Base-by-base conservation (phyloP, 2,888 invertebrate species). In the Lepidocyrtoides sp. region DNA sequence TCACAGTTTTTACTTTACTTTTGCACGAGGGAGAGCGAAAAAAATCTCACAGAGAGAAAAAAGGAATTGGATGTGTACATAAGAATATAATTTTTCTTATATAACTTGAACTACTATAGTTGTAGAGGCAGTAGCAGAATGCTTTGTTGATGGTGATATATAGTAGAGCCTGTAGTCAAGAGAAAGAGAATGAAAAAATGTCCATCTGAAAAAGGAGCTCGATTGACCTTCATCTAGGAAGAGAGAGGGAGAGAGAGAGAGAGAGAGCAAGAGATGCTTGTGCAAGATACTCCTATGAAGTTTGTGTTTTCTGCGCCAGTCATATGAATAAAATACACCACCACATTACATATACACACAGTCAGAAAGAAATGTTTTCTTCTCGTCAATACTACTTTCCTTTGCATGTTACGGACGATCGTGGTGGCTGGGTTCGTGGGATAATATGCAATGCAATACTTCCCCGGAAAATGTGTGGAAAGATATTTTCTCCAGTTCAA, bases 161-260 rank as follows among this genome's bases (percentile, higher is more conserved):
- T 60, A 23, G 17, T 17, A 26, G 69, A 69, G 29, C 36, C 54
- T 82, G 89, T 72, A 60, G 87, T 77, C 57, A 85, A 26, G 85
- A 63, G 81, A 91, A 69, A 83, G 81, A 72, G 60, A 91, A 77
- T 60, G 83, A 81, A 91, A 79, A 91, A 91, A 85, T 84, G 81
- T 79, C 77, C 91, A 79, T 90, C 63, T 91, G 85, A 92, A 90
- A 93, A 93, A 92, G 91, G 81, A 84, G 85, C 79, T 82, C 79
- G 69, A 86, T 87, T 92, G 93, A 93, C 93, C 92, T 91, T 93
- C 91, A 92, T 91, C 87, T 90, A 92, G 84, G 90, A 84, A 75
- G 51, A 48, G 51, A 51, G 75, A 79, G 79, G n/a, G 48, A 48
- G 48, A 48, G 41, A 41, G 41, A 57, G 57, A 57, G 57, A 57